Percentiles rank a stretch among this genome's conserved stretches.
Evolutionary conservation across 2,797 vertebrate species (phyloP).

Genomic region (Lophius americanus): DNA sequence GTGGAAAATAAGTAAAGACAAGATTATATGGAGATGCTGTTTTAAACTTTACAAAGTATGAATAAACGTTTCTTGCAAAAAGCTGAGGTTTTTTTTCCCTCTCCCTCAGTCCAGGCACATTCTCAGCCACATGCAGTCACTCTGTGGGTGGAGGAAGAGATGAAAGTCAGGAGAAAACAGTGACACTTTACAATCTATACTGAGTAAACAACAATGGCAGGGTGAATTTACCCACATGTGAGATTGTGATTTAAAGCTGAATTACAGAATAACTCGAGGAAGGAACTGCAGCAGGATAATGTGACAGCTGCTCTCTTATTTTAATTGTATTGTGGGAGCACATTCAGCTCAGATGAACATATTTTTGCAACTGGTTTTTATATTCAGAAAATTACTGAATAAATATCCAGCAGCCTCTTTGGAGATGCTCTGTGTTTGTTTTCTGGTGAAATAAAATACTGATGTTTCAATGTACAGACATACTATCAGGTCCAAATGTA

Average conservation of each 20-base stretch:
- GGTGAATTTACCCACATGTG: conserved; percentile 20
- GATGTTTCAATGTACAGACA: too few relatives aligned
- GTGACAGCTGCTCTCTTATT: conserved; percentile 12
- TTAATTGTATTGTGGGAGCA: background rate
- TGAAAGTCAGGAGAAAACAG: conserved; percentile 50
- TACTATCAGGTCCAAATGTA: too few relatives aligned
- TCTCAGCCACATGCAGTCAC: conserved; percentile 26
- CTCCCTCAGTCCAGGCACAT: background rate
- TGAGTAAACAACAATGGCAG: conserved; percentile 29
- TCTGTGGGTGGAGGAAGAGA: conserved; percentile 52
- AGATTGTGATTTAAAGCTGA: background rate
- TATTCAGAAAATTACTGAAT: too few relatives aligned
- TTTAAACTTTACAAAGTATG: conserved; percentile 27
- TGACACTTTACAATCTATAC: conserved; percentile 50
- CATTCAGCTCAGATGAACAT: too few relatives aligned
- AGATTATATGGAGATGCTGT: conserved; percentile 2
- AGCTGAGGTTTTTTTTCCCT: background rate
- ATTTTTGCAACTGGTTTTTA: too few relatives aligned
- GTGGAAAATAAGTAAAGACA: too few relatives aligned
- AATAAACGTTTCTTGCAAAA: conserved; percentile 11
- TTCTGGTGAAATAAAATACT: too few relatives aligned
- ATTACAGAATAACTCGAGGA: conserved; percentile 27
- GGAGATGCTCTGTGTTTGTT: too few relatives aligned
- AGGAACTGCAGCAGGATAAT: background rate
- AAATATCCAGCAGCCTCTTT: too few relatives aligned